Evolutionary conservation across 2,113 vertebrate genomes (phyloP).

Genomic region (Paracyprichromis sp.): DNA sequence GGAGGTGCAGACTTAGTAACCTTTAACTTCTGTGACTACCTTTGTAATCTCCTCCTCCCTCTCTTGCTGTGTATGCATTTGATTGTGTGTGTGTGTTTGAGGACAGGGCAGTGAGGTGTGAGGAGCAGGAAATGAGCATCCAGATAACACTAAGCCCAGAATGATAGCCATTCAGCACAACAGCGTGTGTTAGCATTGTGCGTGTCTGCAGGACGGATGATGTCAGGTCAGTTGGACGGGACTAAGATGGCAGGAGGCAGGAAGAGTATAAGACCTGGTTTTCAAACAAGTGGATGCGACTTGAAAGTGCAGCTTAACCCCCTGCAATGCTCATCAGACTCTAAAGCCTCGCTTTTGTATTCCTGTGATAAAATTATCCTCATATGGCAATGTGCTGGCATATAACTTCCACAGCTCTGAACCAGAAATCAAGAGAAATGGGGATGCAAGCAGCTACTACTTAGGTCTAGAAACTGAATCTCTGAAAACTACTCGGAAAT

Average conservation of each 20-base stretch:
- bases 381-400: neutral
- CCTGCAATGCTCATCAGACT: neutral
- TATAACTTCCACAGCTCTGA: neutral
- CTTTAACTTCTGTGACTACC: conserved; percentile 45
- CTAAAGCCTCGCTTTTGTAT: conserved; percentile 5
- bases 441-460: neutral
- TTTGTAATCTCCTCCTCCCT: conserved; percentile 47
- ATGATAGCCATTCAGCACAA: conserved; percentile 54
- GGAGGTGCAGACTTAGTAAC: conserved; percentile 34
- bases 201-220: neutral
- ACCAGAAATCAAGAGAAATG: neutral
- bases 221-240: neutral
- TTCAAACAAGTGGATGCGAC: conserved; percentile 22
- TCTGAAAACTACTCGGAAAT: neutral
- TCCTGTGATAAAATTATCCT: conserved; percentile 8
- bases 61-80: neutral
- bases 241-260: conserved; percentile 28
- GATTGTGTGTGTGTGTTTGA: conserved; percentile 12
- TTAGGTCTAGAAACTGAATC: neutral
- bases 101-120: conserved; percentile 57
- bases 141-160: conserved; percentile 51
- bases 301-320: conserved; percentile 42
- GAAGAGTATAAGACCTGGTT: conserved; percentile 30
- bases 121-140: conserved; percentile 73
- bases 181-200: conserved; percentile 33